Evolutionary conservation across 1,140 invertebrate species (phyloP), one percentile per base, ranked within the genome.

Genomic region (Brachionus paranguensis): DNA sequence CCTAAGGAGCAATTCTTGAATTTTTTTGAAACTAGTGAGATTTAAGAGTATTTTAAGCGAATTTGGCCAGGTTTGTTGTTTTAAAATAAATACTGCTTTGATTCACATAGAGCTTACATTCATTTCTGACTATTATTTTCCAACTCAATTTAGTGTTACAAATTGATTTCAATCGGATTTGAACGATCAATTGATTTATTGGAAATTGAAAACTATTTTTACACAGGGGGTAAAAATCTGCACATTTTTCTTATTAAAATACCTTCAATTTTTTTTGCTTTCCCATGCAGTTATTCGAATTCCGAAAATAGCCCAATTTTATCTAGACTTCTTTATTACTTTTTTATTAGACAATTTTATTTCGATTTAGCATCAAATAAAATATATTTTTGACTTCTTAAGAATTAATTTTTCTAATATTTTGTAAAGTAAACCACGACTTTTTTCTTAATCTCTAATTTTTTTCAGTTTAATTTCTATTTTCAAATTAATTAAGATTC

Each of bases 81-180:
- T 68, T 68, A 33, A 68, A n/a, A 68, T 68, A 68, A 68, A 68
- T 68, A 68, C 27, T 68, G 65, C 65, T 68, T 68, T 33, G n/a
- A 68, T 68, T 68, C 65, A 68, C 65, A 68, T 68, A 14, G 65
- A 68, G 33, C 12, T 29, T 68, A 33, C 33, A 68, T 41, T 33
- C 14, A 5, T 41, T 68, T 1, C 33, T 27, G 27, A 37, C 33
- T 68, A 33, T 68, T 68, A 41, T 68, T 33, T 68, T 68, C 33
- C 33, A 11, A 68, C 65, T 68, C 65, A 68, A 68, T 68, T 33
- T 41, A 41, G 65, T 68, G 65, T 68, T 68, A 68, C 27, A 68
- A 68, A 68, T 68, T 33, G 27, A 68, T 68, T 68, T 14, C 45
- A 47, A n/a, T 47, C 3, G 3, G 33, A n/a, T 33, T 68, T 68